Base-by-base conservation (phyloP, 2,888 invertebrate genomes). In the Cheilosia urbana region DNA sequence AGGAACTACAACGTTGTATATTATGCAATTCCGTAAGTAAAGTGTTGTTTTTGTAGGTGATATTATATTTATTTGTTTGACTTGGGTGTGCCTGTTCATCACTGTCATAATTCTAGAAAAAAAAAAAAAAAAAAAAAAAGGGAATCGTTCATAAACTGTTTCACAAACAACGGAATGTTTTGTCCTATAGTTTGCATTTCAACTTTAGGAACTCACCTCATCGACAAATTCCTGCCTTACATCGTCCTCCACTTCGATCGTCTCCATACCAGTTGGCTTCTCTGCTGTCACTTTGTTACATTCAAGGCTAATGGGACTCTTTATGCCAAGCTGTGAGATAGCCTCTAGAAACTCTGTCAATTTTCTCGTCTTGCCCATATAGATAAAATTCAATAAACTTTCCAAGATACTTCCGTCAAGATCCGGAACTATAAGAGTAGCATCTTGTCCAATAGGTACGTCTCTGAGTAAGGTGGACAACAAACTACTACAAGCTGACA, bases 241-340 rank as follows among this genome's bases (percentile, higher is more conserved):
- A n/a, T 58, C 40, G n/a, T 90, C 89, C 34, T 89, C 89, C 2
- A 87, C 88, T 34, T 90, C 90, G 37, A 89, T 89, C 30, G 89
- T 87, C 1, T 88, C 49, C 24, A 89, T 87, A 1, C 4, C 53
- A n/a, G 15, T 19, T 37, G 37, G 37, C 0, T 2, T 13, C 13
- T 0, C 13, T 6, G 24, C 19, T 45, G 45, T 71, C 7, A 24
- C 17, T 15, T 21, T 77, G 53, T 17, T 90, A 19, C 91, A 91
- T 75, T 92, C 92, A 63, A 91, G 91, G 63, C 91, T 91, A 4
- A 92, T 92, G 3, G 91, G 91, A 21, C 90, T 91, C 34, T 92
- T 91, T 4, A 92, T 91, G 37, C 91, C 91, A 78, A 92, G 80
- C 2, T 91, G 87, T 72, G 91, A 91, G 13, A 91, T 91, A 15